phyloP scores from a whole-genome alignment of 92 coral and sea anemone species.

The Heteractis magnifica region DNA sequence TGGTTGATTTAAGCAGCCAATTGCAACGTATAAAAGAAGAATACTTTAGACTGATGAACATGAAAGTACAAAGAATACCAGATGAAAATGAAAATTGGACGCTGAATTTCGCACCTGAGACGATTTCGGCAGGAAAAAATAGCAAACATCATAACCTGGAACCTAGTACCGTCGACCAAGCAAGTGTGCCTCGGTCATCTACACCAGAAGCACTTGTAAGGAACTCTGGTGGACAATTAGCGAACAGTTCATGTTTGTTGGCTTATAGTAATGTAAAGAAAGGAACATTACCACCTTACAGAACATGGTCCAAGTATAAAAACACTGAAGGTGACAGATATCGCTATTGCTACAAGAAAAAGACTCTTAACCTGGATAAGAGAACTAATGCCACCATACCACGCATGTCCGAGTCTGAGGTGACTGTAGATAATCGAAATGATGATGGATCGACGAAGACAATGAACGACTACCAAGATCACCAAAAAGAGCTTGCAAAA shows the following conservation, averaged over 20 bases:
- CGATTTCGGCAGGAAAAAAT: background rate
- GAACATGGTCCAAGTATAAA: constrained; percentile 34
- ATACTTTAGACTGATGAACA: constrained; percentile 18
- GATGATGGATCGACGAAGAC: background rate
- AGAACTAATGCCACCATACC: background rate
- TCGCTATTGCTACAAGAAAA: background rate
- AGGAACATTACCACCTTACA: constrained; percentile 38
- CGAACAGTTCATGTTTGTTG: background rate
- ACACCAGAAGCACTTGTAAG: background rate
- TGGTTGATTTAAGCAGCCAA: constrained; percentile 1
- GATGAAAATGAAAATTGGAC: background rate
- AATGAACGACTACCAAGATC: background rate
- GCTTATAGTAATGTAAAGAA: constrained; percentile 3
- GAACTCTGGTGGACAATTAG: background rate
- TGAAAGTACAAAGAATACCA: background rate
- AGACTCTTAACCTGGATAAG: background rate
- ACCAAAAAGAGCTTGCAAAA: background rate
- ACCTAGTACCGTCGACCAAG: background rate
- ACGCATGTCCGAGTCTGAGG: background rate
- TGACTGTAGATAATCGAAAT: background rate
- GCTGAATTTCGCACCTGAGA: background rate
- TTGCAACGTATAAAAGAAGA: constrained; percentile 27
- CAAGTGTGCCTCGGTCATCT: background rate
- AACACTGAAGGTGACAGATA: constrained; percentile 33
- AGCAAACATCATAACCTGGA: background rate